Evolutionary conservation across 2,888 invertebrate species (phyloP).

Genomic region (Smittia sp.): DNA sequence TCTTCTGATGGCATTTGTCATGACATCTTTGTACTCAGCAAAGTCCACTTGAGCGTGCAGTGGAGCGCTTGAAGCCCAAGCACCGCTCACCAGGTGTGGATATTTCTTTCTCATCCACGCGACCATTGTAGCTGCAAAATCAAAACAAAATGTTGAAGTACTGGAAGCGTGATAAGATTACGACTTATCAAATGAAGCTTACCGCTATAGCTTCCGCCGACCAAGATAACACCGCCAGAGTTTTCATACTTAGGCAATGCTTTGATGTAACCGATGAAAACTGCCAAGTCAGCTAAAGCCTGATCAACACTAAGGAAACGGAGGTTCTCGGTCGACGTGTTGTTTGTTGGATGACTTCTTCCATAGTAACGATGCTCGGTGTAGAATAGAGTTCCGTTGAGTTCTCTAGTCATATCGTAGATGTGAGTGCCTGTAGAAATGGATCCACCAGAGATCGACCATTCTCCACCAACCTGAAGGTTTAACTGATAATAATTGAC

Average conservation of each 20-base stretch:
- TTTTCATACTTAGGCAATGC: slow-evolving; percentile 39
- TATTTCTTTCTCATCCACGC: slow-evolving; percentile 60
- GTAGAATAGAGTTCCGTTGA: slow-evolving; percentile 57
- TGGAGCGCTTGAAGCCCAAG: slow-evolving; percentile 60
- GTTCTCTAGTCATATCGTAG: slow-evolving; percentile 52
- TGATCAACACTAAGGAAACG: slow-evolving; percentile 60
- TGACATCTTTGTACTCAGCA: slow-evolving; percentile 42
- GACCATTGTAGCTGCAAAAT: slow-evolving; percentile 57
- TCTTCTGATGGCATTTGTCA: slow-evolving; percentile 31
- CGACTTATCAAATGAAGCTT: slow-evolving; percentile 42
- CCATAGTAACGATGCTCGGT: slow-evolving; percentile 67
- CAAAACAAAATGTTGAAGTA: neutral
- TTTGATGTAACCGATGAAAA: slow-evolving; percentile 56
- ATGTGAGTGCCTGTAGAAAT: slow-evolving; percentile 54
- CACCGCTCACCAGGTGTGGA: slow-evolving; percentile 58
- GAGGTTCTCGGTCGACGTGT: slow-evolving; percentile 53
- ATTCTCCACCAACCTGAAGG: slow-evolving; percentile 60
- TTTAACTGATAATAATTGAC: neutral
- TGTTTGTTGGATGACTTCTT: slow-evolving; percentile 56
- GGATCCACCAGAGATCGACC: slow-evolving; percentile 55
- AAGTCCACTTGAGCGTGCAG: slow-evolving; percentile 50
- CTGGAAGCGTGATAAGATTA: neutral
- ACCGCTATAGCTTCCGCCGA: slow-evolving; percentile 45
- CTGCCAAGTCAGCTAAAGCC: slow-evolving; percentile 60
- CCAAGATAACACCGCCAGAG: slow-evolving; percentile 44